Evolutionary conservation across 1,140 invertebrate species (phyloP), one percentile per base, ranked within the genome.

Genomic region (Oscheius sp.): DNA sequence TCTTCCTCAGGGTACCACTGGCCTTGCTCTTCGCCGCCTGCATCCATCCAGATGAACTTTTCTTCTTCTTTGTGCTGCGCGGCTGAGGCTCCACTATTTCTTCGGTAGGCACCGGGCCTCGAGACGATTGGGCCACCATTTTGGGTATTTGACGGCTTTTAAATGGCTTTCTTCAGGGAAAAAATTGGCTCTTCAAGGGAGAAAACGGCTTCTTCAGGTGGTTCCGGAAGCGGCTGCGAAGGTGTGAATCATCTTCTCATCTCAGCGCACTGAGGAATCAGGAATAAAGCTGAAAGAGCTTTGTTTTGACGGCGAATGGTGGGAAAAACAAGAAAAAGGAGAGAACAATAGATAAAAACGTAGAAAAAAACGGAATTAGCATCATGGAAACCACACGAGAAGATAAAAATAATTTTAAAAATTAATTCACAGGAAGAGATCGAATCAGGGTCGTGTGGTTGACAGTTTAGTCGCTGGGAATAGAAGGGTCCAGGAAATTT

Each of bases 21-120:
- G 69, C 69, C 35, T 65, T 63, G 2, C 23, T 64, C n/a, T 71
- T 71, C 0, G 61, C 69, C 31, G 36, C 18, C 20, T 52, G 32
- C 26, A 61, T 18, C 20, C 46, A 64, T n/a, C 62, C 59, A 26
- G 42, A 18, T 15, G 42, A 23, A 0, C 29, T 38, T 34, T 63
- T 63, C 29, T 38, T 32, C 61, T 71, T 71, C 29, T 55, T 49
- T 29, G 42, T 13, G n/a, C 36, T 52, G 15, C 64, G 49, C 31
- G 2, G 28, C 20, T 35, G 28, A 26, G 61, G 59, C 18, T 49
- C 49, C 28, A 23, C 67, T 29, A 35, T 7, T 15, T 20, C 15
- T 7, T 55, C 23, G 7, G 15, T 26, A 4, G 49, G 49, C 7
- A 4, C 4, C 7, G 28, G 49, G 35, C 52, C 55, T 38, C 15